Evolutionary conservation across 2,888 invertebrate species (phyloP), one percentile per base, ranked within the genome.

Genomic region (Coelopa pilipes): DNA sequence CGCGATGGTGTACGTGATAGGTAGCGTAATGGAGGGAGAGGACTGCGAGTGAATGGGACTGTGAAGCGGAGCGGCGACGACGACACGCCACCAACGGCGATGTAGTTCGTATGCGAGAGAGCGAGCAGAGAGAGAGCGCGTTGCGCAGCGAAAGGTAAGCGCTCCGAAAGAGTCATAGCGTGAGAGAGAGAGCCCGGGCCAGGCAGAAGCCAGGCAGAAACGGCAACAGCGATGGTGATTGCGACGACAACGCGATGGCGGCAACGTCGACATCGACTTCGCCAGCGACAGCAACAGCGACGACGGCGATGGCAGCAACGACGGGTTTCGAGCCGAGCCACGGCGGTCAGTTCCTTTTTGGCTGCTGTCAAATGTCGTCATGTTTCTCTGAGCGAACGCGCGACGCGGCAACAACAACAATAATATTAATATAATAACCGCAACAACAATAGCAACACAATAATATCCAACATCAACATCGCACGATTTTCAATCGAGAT

Each of bases 301-400:
- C 60, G 17, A 49, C 13, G 46, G 47, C 62, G 60, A 34, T 34
- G 50, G 47, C 34, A 62, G 63, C 71, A 79, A 79, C 78, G 78
- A 80, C 79, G 79, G 79, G 82, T 84, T 84, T 82, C 77, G 81
- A 82, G 84, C 82, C 81, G 80, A 82, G 82, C 81, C 80, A 82
- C 81, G 80, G 83, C 83, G 83, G 83, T 80, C 81, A 84, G 86
- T 86, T 86, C 85, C 87, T 87, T 87, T 86, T 83, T 84, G 85
- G 86, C 86, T 86, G 87, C 85, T 82, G 86, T 86, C 84, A 85
- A 86, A 83, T 84, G 86, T 86, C 84, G 87, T 86, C 85, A 85
- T 86, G 81, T 81, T 80, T 80, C 78, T 77, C 76, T 78, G 78
- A 78, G 79, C 75, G 79, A 80, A 80, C 79, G 81, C 81, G 84